Evolutionary conservation across 2,113 vertebrate species (phyloP).

Genomic region (Microtus ochrogaster): DNA sequence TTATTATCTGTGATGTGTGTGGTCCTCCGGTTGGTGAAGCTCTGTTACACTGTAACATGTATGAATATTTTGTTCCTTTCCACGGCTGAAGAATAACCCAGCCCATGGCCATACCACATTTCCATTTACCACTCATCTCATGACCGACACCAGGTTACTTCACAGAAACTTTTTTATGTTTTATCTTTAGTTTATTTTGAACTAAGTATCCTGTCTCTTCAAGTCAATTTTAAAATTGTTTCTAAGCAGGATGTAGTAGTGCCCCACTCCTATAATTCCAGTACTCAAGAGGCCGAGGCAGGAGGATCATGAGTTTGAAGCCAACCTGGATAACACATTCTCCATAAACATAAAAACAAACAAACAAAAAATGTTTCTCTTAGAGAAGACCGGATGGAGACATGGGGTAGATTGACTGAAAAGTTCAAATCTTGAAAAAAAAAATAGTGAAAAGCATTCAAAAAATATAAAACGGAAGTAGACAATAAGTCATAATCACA

Average conservation of each 20-base stretch:
- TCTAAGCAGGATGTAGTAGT: neutral
- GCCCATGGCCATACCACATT: neutral
- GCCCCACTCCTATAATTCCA: neutral
- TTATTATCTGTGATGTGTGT: neutral
- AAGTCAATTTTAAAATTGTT: neutral
- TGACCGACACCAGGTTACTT: no score
- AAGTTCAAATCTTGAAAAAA: neutral
- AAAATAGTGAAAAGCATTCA: neutral
- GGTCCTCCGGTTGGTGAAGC: neutral
- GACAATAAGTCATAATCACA: neutral
- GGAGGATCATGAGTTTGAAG: neutral
- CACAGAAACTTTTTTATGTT: neutral
- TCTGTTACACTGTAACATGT: accelerated
- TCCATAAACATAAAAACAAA: neutral
- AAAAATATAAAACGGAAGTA: neutral
- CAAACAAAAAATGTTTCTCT: neutral
- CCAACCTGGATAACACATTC: neutral
- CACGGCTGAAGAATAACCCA: neutral
- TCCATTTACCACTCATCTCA: neutral
- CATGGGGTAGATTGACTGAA: neutral
- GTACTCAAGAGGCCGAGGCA: neutral
- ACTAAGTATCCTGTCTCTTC: neutral
- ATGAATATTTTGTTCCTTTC: neutral
- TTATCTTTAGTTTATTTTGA: neutral
- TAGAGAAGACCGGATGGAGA: neutral